Evolutionary conservation across 2,113 vertebrate species (phyloP), one percentile per base, ranked within the genome.

Genomic region (Brienomyrus brachyistius): DNA sequence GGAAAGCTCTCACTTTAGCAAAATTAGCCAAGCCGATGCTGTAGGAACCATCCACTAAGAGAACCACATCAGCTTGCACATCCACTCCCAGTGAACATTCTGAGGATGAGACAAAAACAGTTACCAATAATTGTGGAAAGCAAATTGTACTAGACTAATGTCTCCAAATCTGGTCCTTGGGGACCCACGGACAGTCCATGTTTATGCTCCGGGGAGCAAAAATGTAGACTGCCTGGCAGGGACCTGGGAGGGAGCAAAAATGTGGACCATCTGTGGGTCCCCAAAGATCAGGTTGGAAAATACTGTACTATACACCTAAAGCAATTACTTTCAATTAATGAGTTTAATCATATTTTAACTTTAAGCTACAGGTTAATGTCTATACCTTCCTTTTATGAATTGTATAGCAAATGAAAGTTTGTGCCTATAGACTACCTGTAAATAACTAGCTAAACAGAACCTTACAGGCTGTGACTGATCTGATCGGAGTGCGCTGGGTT

Each of bases 31-130:
- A 94, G 11, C 98, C 98, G 8, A 99, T 99, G 92, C 98, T 99
- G 92, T 99, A 99, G 86, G 98, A 99, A 35, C 98, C 98, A 84
- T 99, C 98, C 13, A 99, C 98, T 95, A 99, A 94, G 92, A 99
- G 96, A 84, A 99, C 98, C 56, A 99, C 97, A 51, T 99, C 98
- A 0, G 98, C 98, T 93, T 99, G 97, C 87, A 99, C 97, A 90
- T 99, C 98, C 95, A 97, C 95, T 43, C 97, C 97, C 88, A 98
- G 96, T 31, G 98, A 98, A 90, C 98, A 99, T 91, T 99, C 98
- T 99, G 91, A 66, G 92, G 77, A 86, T 90, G 91, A 89, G 85
- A 93, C 91, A 92, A 27, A 93, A 91, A 89, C 45, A 10, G 4
- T 52, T 40, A 54, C 27, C 17, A 59, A 59, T 31, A 82, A 48